Percentiles rank a stretch among this genome's conserved stretches.
Evolutionary conservation across 1,140 invertebrate genomes (phyloP).

Genomic region (Pectinophora gossypiella): DNA sequence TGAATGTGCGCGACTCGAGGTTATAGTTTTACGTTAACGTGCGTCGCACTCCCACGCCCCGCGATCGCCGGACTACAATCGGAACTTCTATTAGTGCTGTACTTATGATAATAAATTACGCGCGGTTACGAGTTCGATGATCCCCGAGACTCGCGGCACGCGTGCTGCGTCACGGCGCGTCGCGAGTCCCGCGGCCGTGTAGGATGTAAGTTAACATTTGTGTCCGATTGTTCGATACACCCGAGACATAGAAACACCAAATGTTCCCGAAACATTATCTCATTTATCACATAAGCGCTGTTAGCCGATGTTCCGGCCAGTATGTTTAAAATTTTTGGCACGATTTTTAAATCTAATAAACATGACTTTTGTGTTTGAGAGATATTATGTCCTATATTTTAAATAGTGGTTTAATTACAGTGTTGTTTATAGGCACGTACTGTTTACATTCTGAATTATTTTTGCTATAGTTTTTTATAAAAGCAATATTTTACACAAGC

Average conservation of each 20-base stretch:
- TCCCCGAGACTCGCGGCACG: conserved; percentile 39
- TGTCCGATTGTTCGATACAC: conserved; percentile 56
- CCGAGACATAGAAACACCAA: conserved; percentile 62
- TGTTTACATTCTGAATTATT: conserved; percentile 44
- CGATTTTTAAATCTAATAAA: conserved; percentile 18
- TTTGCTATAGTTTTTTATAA: conserved; percentile 50
- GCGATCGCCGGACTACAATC: conserved; percentile 54
- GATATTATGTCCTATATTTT: conserved; percentile 36
- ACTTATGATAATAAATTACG: conserved; percentile 72
- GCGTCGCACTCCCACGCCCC: conserved; percentile 54
- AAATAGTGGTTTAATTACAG: conserved; percentile 47
- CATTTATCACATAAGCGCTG: conserved; percentile 46
- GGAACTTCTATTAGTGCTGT: conserved; percentile 69
- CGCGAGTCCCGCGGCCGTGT: conserved; percentile 40
- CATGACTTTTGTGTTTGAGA: conserved; percentile 21
- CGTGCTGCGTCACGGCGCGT: conserved; percentile 20
- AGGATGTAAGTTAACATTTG: conserved; percentile 65
- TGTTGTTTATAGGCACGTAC: conserved; percentile 34
- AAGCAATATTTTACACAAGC: conserved; percentile 33
- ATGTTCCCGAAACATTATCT: conserved; percentile 45
- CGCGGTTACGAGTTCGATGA: conserved; percentile 50
- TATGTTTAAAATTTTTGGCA: conserved; percentile 41
- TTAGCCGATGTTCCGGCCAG: conserved; percentile 60
- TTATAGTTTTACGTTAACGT: conserved; percentile 74
- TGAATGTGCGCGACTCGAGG: conserved; percentile 69